A percentile compares a stretch with the other conserved stretches of the same genome.
Conservation (phyloP, 2,888 invertebrate genomes). For the Polymixis lichenea region DNA sequence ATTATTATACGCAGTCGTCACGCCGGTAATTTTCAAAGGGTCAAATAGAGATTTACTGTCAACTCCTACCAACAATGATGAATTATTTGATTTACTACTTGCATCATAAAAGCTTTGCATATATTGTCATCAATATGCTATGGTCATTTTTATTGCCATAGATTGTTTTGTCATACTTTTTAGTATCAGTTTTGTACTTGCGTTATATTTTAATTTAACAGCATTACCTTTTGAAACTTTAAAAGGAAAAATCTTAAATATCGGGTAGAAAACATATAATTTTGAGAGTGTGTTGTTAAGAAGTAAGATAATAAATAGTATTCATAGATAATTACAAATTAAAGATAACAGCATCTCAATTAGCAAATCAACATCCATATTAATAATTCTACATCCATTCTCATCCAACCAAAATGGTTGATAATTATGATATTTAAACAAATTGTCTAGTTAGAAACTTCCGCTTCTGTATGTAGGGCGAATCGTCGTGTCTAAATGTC, state of each 20-base stretch:
- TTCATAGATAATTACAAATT: no score
- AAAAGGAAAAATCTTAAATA: no score
- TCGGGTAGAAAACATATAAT: no score
- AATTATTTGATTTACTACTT: conserved; percentile 10
- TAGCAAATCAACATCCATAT: not conserved
- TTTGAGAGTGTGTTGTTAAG: not conserved
- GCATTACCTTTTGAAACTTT: not conserved
- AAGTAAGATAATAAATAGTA: not conserved
- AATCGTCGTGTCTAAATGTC: conserved; percentile 21
- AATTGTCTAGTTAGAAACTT: conserved; percentile 40
- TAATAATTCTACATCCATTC: not conserved
- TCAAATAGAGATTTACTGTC: conserved; percentile 25
- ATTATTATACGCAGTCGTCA: conserved; percentile 20
- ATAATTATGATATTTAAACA: conserved; percentile 22
- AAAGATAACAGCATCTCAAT: not conserved
- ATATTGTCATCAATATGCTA: conserved; percentile 1
- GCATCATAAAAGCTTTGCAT: conserved; percentile 12
- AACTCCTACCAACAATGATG: not conserved
- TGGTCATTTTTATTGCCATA: not conserved
- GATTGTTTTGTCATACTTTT: not conserved
- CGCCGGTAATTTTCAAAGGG: conserved; percentile 38
- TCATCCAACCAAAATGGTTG: not conserved
- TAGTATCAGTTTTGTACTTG: not conserved
- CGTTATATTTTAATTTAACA: not conserved
- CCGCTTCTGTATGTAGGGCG: conserved; percentile 34